Base-by-base conservation (phyloP, 2,797 vertebrate genomes). In the Anguilla pacifica region DNA sequence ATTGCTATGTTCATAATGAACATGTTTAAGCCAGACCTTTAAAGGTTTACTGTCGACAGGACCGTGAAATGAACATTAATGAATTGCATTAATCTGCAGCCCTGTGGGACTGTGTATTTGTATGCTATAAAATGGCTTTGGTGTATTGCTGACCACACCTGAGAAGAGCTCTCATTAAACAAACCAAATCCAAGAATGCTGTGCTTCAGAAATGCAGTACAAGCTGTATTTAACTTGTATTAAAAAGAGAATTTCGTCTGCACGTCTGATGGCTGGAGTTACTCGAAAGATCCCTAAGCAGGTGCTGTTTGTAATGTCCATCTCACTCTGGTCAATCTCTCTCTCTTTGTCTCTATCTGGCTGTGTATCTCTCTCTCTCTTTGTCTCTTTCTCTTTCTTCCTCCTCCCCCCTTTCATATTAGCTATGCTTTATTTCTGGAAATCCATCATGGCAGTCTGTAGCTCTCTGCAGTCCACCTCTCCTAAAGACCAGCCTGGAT, bases 1-100 rank as follows among this genome's bases (percentile, higher is more conserved):
- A 92, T 91, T 87, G 81, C 87, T 67, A 89, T 89, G 82, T 88
- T 84, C 86, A 35, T 92, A 91, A 92, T 90, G 88, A 91, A 79
- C 0, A 6, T 84, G 67, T 86, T 74, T 84, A 84, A 86, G 84
- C 61, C 2, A 0, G 1, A 0, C 51, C 87, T 46, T 43, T 61
- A 86, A 86, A 74, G 82, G 91, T 92, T 90, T 81, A 88, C 83
- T 79, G 88, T 87, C 9, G n/a, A 90, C 92, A 13, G 59, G 84
- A 59, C 28, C 83, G 59, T 89, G 88, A 89, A 87, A 72, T 0
- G 0, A 82, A 88, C 31, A 22, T 83, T 90, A 89, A 90, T 90
- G 86, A 89, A 79, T 88, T 9, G 64, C 88, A 93, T 92, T 91
- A 89, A 90, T 83, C 84, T 88, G 1, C 72, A 85, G 72, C 64